phyloP scores from a whole-genome alignment of 2,888 invertebrate genomes.

The Drosophila anomelani region DNA sequence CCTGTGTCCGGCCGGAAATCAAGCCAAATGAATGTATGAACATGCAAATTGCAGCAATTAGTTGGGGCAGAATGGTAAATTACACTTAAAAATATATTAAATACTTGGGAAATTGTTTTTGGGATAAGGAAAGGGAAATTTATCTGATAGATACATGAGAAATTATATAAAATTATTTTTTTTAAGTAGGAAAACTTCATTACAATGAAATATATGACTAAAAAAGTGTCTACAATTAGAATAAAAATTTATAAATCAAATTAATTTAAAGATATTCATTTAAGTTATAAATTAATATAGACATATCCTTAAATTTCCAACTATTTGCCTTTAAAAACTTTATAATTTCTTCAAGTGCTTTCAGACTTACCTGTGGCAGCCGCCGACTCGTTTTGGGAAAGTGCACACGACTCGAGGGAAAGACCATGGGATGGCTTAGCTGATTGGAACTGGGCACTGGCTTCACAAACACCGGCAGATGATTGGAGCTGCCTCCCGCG shows the following conservation, averaged over 20 bases:
- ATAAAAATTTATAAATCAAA: not conserved
- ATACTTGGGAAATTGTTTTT: not conserved
- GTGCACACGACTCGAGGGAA: conserved; percentile 86
- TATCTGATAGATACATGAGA: not conserved
- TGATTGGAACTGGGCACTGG: conserved; percentile 79
- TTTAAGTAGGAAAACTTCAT: not conserved
- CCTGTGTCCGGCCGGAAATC: conserved; percentile 85
- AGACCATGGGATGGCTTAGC: conserved; percentile 84
- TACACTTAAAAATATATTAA: not conserved
- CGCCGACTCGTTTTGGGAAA: conserved; percentile 88
- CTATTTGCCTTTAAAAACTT: not conserved
- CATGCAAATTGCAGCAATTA: conserved; percentile 73
- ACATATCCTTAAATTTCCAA: no score
- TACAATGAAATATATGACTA: not conserved
- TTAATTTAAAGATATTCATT: not conserved
- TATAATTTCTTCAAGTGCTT: not conserved
- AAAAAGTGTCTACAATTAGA: not conserved
- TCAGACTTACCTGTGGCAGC: conserved; percentile 86
- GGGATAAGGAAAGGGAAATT: not conserved
- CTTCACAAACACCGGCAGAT: conserved; percentile 79
- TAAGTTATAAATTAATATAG: fast-evolving
- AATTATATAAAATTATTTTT: not conserved
- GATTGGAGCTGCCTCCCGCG: conserved; percentile 56
- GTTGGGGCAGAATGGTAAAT: conserved; percentile 1
- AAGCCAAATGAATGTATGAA: conserved; percentile 21